These are phyloP conservation scores for Saturnia pavonia DNA, from an alignment of 2,888 invertebrate genomes.

Conservation along the genomic window DNA sequence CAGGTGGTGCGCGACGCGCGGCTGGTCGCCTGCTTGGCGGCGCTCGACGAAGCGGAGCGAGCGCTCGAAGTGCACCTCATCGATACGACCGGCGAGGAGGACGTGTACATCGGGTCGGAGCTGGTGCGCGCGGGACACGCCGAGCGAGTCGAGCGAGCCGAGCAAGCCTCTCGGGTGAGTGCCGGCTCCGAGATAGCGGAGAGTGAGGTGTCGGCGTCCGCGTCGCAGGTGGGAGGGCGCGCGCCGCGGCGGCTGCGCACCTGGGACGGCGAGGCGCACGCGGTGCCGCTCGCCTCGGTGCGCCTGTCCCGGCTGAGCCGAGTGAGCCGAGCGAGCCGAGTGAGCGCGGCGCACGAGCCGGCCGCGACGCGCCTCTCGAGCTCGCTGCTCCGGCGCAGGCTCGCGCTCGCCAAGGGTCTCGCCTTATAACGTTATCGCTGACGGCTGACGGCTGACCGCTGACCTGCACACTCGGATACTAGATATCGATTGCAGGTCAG, in stretches of 20 bases:
- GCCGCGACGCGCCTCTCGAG: conserved; percentile 1
- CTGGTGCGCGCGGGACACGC: conserved; percentile 71
- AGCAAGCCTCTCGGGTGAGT: conserved; percentile 17
- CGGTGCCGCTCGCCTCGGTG: conserved; percentile 8
- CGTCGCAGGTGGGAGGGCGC: conserved; percentile 48
- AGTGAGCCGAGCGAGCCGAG: too few relatives aligned
- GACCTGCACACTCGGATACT: conserved; percentile 2
- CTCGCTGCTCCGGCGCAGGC: conserved; percentile 17
- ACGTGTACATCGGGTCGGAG: conserved; percentile 73
- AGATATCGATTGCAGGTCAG: conserved; percentile 8
- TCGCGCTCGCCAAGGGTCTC: not conserved
- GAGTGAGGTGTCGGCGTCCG: conserved; percentile 55
- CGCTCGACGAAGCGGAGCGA: conserved; percentile 35
- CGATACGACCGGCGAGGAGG: conserved; percentile 72
- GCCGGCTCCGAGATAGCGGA: conserved; percentile 24
- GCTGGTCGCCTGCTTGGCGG: conserved; percentile 9
- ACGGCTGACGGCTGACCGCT: too few relatives aligned
- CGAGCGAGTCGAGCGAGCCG: conserved; percentile 54
- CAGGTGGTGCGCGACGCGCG: conserved; percentile 13
- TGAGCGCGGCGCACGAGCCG: not conserved
- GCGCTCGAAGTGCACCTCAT: conserved; percentile 70
- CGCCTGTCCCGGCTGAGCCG: conserved; percentile 10
- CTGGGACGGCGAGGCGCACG: conserved; percentile 42
- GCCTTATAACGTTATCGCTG: not conserved
- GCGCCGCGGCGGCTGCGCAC: conserved; percentile 43